A percentile compares a stretch with the other conserved stretches of the same genome.
Evolutionary conservation across 2,888 invertebrate genomes (phyloP).

Genomic region (Gymnocheta viridis): DNA sequence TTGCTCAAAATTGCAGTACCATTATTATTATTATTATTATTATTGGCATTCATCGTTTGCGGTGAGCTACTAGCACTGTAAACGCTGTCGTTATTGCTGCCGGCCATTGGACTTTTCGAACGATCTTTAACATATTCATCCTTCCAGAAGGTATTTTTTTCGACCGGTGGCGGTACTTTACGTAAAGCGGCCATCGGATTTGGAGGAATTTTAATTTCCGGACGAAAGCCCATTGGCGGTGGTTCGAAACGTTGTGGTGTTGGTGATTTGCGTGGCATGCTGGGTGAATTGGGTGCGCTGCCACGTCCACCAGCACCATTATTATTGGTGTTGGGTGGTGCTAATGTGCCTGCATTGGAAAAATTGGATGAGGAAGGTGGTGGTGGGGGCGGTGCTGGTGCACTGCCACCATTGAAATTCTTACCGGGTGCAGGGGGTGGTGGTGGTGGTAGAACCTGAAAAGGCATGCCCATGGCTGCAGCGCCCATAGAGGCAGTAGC

Average conservation of each 20-base stretch:
- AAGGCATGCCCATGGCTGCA: constrained; percentile 85
- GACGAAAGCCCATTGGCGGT: constrained; percentile 84
- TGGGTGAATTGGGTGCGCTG: constrained; percentile 82
- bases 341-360: constrained; percentile 72
- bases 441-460: constrained; percentile 85
- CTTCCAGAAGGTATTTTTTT: constrained; percentile 85
- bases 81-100: constrained; percentile 67
- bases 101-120: constrained; percentile 81
- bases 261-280: constrained; percentile 77
- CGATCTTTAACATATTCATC: constrained; percentile 83
- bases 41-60: constrained; percentile 60
- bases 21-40: too few species aligned
- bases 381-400: constrained; percentile 83
- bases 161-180: constrained; percentile 87
- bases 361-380: constrained; percentile 77
- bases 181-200: constrained; percentile 88
- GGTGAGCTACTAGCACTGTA: constrained; percentile 64
- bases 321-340: constrained; percentile 81
- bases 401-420: constrained; percentile 82
- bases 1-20: constrained; percentile 57
- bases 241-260: constrained; percentile 83
- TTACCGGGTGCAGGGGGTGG: constrained; percentile 81
- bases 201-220: constrained; percentile 89
- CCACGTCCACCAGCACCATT: constrained; percentile 71
- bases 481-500: constrained; percentile 83